phyloP scores from a whole-genome alignment of 2,797 vertebrate species.

The Pogonophryne albipinna region DNA sequence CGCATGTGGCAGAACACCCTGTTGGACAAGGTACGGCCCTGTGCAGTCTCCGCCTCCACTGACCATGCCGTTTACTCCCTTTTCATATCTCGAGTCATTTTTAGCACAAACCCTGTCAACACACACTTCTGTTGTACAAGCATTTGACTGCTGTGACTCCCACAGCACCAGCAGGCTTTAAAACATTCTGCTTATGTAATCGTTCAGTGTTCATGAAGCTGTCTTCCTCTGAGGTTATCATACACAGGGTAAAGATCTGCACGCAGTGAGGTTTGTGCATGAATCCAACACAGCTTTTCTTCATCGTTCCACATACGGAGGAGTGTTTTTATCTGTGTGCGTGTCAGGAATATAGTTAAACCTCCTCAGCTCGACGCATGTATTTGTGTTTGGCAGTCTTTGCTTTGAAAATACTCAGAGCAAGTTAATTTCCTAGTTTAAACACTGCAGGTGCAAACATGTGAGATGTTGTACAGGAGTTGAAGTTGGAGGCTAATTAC shows the following conservation, averaged over 20 bases:
- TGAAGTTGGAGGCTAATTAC: not conserved
- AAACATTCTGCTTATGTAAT: slow-evolving; percentile 51
- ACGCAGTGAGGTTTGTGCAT: slow-evolving; percentile 14
- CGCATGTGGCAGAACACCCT: slow-evolving; percentile 95
- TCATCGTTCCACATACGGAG: slow-evolving; percentile 12
- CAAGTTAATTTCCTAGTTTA: not conserved
- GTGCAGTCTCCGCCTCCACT: not conserved
- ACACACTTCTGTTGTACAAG: not conserved
- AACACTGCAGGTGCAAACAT: not conserved
- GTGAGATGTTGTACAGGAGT: not conserved
- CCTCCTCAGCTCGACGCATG: not conserved
- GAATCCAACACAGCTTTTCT: slow-evolving; percentile 9
- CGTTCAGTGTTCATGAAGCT: slow-evolving; percentile 50
- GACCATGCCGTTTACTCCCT: not conserved
- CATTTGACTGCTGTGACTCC: not conserved
- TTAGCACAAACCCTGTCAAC: not conserved
- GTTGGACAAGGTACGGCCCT: slow-evolving; percentile 88
- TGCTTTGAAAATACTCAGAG: not conserved
- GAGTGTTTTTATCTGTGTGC: not conserved
- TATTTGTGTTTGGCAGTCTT: not conserved
- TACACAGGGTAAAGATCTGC: slow-evolving; percentile 44
- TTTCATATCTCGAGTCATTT: not conserved
- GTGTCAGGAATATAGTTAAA: slow-evolving; percentile 4
- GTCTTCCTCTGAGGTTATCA: slow-evolving; percentile 48
- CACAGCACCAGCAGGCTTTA: slow-evolving; percentile 30